These are phyloP conservation scores for Eupeodes corollae DNA, from an alignment of 1,140 invertebrate genomes.

Conservation along the genomic window DNA sequence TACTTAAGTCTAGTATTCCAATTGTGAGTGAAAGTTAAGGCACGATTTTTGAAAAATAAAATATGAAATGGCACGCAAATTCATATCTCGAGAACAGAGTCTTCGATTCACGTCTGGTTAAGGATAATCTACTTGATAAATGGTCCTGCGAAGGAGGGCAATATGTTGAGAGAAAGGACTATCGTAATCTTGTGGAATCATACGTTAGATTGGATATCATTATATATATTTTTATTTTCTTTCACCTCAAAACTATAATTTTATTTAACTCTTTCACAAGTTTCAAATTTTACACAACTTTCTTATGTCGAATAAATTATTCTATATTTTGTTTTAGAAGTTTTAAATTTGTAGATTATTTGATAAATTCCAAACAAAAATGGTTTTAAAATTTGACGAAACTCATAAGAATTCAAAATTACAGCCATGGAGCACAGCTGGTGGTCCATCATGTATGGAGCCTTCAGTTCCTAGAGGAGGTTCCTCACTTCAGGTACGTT, in stretches of 20 bases:
- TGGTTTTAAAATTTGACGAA: conserved; percentile 16
- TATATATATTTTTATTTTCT: not conserved
- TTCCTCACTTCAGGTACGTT: conserved; percentile 32
- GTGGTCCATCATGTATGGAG: conserved; percentile 47
- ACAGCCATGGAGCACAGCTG: conserved; percentile 50
- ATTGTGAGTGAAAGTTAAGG: conserved; percentile 24
- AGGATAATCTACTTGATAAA: conserved; percentile 32
- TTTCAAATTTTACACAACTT: not conserved
- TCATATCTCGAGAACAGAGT: conserved; percentile 33
- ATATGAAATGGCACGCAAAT: conserved; percentile 12
- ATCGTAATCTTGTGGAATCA: conserved; percentile 36
- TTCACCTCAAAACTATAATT: not conserved
- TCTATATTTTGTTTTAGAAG: conserved; percentile 8
- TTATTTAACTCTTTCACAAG: conserved; percentile 2
- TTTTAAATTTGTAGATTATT: conserved; percentile 1
- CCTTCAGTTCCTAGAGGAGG: conserved; percentile 41
- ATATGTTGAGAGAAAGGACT: conserved; percentile 33
- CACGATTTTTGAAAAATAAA: not conserved
- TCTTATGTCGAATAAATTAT: conserved; percentile 1
- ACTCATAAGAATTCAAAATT: conserved; percentile 50
- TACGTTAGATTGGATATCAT: conserved; percentile 20
- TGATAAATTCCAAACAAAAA: conserved; percentile 3
- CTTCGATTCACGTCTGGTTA: conserved; percentile 33
- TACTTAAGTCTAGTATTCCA: conserved; percentile 31
- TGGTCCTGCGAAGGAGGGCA: conserved; percentile 28